phyloP scores from a whole-genome alignment of 2,797 vertebrate species.

The Lateolabrax maculatus region DNA sequence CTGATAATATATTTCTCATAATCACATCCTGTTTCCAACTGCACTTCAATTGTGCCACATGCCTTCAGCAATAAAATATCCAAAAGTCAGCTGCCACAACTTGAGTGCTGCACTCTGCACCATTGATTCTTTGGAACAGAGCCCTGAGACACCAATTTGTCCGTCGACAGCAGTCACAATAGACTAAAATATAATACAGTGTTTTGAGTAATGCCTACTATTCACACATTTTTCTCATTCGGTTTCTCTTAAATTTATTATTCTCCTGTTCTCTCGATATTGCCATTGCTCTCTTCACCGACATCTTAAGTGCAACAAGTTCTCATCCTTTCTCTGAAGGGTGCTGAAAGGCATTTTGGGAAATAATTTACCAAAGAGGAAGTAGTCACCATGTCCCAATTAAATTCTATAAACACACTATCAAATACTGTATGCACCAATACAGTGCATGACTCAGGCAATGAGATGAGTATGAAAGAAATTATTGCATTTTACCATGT shows the following conservation, averaged over 20 bases:
- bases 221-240: constrained; percentile 45
- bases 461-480: neutral
- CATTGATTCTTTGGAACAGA: constrained; percentile 55
- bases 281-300: constrained; percentile 7
- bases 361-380: constrained; percentile 27
- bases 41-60: constrained; percentile 48
- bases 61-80: constrained; percentile 61
- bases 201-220: constrained; percentile 50
- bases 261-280: constrained; percentile 16
- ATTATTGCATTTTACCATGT: neutral
- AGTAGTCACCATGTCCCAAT: neutral
- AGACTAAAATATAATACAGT: constrained; percentile 42
- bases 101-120: constrained; percentile 46
- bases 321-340: constrained; percentile 11
- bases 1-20: constrained; percentile 57
- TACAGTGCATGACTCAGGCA: neutral
- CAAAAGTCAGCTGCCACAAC: constrained; percentile 49
- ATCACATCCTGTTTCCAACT: constrained; percentile 50
- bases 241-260: constrained; percentile 20
- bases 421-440: neutral
- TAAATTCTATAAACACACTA: neutral
- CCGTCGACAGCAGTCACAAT: constrained; percentile 38
- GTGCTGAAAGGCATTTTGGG: constrained; percentile 16
- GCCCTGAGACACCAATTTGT: constrained; percentile 71
- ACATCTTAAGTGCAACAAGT: constrained; percentile 30